Conservation (phyloP, 2,888 invertebrate species). For the Chouioia cunea region DNA sequence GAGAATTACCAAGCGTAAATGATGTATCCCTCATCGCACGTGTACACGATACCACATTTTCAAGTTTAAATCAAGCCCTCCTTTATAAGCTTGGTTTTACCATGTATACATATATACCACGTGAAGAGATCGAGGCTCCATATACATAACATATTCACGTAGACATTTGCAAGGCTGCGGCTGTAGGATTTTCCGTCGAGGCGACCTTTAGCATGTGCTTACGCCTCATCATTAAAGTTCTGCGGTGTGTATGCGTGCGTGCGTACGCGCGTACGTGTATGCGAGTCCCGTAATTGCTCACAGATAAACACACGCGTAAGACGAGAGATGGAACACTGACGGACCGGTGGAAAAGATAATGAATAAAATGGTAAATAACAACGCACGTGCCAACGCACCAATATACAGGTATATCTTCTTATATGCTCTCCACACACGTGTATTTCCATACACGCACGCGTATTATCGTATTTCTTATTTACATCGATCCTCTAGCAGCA, state of each 20-base stretch:
- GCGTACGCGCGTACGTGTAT: conserved; percentile 5
- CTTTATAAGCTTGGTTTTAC: neutral
- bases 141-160: conserved; percentile 36
- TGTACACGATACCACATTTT: neutral
- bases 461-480: conserved; percentile 57
- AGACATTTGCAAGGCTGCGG: conserved; percentile 53
- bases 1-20: too few relatives aligned
- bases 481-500: conserved; percentile 41
- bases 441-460: conserved; percentile 39
- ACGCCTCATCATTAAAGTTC: conserved; percentile 47
- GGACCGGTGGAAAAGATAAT: conserved; percentile 49
- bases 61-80: conserved; percentile 21
- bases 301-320: neutral
- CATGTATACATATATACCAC: conserved; percentile 7
- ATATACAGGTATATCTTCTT: too few relatives aligned
- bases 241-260: conserved; percentile 38
- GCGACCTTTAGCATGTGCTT: conserved; percentile 46
- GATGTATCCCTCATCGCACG: too few relatives aligned
- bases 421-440: conserved; percentile 41
- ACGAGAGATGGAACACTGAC: conserved; percentile 21
- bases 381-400: conserved; percentile 30
- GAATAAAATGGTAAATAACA: conserved; percentile 57
- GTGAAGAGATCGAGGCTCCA: neutral
- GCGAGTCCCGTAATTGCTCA: conserved; percentile 44
- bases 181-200: conserved; percentile 37